phyloP scores from a whole-genome alignment of 35 echinoderm and acorn worm genomes.

The Stichopus chloronotus region DNA sequence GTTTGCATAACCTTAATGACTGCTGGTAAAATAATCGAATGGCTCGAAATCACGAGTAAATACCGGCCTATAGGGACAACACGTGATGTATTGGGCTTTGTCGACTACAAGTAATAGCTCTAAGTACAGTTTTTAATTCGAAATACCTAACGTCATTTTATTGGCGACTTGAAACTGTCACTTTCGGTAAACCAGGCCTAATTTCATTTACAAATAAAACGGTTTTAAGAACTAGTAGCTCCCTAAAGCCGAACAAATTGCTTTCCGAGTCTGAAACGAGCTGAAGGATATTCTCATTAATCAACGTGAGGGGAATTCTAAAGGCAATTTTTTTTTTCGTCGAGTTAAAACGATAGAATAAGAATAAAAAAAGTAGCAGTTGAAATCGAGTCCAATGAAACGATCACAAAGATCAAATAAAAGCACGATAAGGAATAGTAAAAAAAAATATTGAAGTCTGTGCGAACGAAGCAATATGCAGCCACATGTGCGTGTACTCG shows the following conservation, averaged over 20 bases:
- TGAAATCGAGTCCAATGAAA: too few relatives aligned
- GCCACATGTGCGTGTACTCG: too few relatives aligned
- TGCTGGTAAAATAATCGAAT: too few relatives aligned
- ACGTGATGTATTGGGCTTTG: slow-evolving; percentile 9
- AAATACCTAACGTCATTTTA: slow-evolving; percentile 14
- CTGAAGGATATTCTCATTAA: neutral
- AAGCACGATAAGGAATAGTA: too few relatives aligned
- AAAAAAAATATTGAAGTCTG: too few relatives aligned
- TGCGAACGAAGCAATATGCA: too few relatives aligned
- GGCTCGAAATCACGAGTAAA: too few relatives aligned
- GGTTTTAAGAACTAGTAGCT: neutral
- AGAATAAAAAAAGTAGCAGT: too few relatives aligned
- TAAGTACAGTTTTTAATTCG: slow-evolving; percentile 39
- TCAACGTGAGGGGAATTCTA: neutral
- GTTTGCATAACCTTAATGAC: too few relatives aligned
- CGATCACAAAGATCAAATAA: too few relatives aligned
- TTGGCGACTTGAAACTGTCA: slow-evolving; percentile 25
- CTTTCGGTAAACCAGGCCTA: slow-evolving; percentile 27
- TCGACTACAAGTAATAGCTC: slow-evolving; percentile 21
- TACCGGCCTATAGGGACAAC: neutral
- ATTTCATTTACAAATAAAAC: slow-evolving; percentile 33
- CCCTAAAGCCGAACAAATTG: neutral
- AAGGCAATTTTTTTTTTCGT: neutral
- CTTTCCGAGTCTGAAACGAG: neutral
- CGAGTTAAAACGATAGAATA: too few relatives aligned